A percentile compares a stretch with the other conserved stretches of the same genome.
Evolutionary conservation across 2,888 invertebrate species (phyloP).

Genomic region (Torymus texanus): DNA sequence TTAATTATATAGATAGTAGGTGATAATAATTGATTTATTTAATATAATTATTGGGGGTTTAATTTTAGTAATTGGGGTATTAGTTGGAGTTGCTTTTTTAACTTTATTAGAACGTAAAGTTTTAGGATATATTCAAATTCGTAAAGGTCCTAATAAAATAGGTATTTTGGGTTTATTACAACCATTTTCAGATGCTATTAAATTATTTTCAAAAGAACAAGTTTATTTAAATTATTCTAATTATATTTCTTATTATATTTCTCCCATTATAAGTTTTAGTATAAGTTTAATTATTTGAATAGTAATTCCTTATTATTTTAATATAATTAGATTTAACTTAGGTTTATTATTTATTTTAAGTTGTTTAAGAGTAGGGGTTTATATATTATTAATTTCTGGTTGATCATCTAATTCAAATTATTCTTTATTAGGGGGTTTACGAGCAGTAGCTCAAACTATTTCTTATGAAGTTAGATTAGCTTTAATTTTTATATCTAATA

Average conservation of each 20-base stretch:
- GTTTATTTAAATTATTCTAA: conserved; percentile 79
- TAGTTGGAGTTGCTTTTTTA: conserved; percentile 85
- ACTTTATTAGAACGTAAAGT: conserved; percentile 84
- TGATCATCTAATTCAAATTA: conserved; percentile 74
- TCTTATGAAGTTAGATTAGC: conserved; percentile 80
- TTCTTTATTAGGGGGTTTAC: conserved; percentile 82
- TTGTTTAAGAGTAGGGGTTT: too few species aligned
- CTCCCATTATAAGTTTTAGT: too few species aligned
- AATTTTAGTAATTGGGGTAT: conserved; percentile 76
- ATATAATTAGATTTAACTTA: conserved; percentile 64
- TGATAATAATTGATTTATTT: too few species aligned
- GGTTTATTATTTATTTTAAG: too few species aligned
- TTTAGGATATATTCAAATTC: conserved; percentile 83
- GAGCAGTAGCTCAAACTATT: conserved; percentile 82
- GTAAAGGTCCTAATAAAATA: conserved; percentile 85
- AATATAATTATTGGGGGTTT: conserved; percentile 76
- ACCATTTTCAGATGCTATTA: conserved; percentile 85
- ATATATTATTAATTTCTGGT: conserved; percentile 76
- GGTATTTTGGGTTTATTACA: conserved; percentile 80
- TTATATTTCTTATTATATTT: conserved; percentile 80
- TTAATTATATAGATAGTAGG: too few species aligned
- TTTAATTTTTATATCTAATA: too few species aligned
- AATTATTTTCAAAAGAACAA: conserved; percentile 83
- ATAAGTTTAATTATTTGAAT: conserved; percentile 79
- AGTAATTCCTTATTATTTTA: too few species aligned